Percentiles rank a stretch among this genome's conserved stretches.
Evolutionary conservation across 2,888 invertebrate species (phyloP).

Genomic region (Chydorus sphaericus): DNA sequence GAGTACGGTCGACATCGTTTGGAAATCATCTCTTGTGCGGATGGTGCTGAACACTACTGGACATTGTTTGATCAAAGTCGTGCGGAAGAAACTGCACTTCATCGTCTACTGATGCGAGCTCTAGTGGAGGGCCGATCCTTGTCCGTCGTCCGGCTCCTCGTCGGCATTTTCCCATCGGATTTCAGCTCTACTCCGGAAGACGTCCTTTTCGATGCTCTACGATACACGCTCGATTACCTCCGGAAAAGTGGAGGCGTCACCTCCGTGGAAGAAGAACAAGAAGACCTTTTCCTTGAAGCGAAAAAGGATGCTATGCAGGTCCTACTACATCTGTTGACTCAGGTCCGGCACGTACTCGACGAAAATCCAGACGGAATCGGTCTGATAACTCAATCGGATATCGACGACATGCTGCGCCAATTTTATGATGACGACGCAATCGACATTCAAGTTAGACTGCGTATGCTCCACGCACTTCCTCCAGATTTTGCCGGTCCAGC

Average conservation of each 20-base stretch:
- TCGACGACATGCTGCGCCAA: neutral
- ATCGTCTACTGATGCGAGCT: constrained; percentile 1
- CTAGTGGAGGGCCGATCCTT: constrained; percentile 5
- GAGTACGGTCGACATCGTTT: constrained; percentile 5
- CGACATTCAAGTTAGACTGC: neutral
- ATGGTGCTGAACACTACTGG: neutral
- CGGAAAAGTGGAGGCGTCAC: neutral
- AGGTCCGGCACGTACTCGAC: neutral
- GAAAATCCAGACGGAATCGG: neutral
- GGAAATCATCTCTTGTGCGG: neutral
- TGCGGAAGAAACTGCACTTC: constrained; percentile 3
- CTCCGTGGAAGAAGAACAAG: neutral
- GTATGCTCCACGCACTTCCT: constrained; percentile 3
- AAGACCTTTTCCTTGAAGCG: neutral
- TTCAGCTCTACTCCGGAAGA: constrained; percentile 10
- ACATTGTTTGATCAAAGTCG: constrained; percentile 9
- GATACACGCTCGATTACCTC: neutral
- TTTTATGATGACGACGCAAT: constrained; percentile 7
- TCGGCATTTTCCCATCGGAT: constrained; percentile 11
- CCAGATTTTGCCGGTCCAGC: neutral
- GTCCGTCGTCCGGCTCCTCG: constrained; percentile 1
- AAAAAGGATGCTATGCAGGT: constrained; percentile 2
- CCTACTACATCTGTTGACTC: neutral
- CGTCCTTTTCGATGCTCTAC: constrained; percentile 12
- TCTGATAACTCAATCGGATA: neutral